phyloP scores from a whole-genome alignment of 2,888 invertebrate genomes.

The Phoronis australis region DNA sequence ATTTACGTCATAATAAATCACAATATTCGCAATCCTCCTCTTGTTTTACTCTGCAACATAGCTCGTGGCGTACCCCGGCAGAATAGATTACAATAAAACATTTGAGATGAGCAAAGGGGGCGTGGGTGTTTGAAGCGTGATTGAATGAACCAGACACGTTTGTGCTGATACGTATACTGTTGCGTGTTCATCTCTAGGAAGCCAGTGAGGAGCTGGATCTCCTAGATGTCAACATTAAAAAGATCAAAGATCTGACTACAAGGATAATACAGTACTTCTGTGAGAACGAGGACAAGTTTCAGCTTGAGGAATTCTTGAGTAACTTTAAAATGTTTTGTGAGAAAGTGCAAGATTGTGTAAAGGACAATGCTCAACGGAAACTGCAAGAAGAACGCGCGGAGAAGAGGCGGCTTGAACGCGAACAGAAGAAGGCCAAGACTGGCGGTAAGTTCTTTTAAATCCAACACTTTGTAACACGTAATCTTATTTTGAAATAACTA shows the following conservation, averaged over 20 bases:
- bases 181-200: conserved; percentile 22
- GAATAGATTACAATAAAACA: no score
- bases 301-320: conserved; percentile 89
- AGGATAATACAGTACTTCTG: conserved; percentile 89
- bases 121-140: not conserved
- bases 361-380: conserved; percentile 77
- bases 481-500: not conserved
- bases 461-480: not conserved
- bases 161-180: no score
- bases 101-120: no score
- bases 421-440: conserved; percentile 46
- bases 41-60: no score
- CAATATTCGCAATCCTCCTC: no score
- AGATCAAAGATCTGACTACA: conserved; percentile 73
- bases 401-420: conserved; percentile 69
- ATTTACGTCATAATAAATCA: no score
- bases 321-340: conserved; percentile 83
- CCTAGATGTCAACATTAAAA: conserved; percentile 69
- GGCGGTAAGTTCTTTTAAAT: conserved; percentile 13
- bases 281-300: conserved; percentile 82
- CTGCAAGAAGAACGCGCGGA: conserved; percentile 84
- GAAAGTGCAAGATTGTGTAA: conserved; percentile 49
- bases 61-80: no score
- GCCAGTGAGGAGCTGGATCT: conserved; percentile 36
- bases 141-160: not conserved